A percentile compares a stretch with the other conserved stretches of the same genome.
These are phyloP conservation scores for Drosophila demipolita DNA, from an alignment of 2,888 invertebrate species.

Conservation along the genomic window DNA sequence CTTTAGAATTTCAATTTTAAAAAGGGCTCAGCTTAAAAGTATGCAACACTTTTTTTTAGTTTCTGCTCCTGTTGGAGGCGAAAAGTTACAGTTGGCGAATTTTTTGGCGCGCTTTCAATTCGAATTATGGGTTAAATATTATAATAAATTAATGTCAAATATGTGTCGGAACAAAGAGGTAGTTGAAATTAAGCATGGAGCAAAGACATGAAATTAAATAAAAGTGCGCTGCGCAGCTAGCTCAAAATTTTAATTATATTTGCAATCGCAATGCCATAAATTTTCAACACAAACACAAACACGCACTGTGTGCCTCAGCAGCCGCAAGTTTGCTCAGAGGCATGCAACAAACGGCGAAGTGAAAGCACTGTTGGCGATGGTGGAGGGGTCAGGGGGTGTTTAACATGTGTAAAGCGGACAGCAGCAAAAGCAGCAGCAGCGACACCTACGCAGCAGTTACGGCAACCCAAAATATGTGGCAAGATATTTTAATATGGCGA, in stretches of 20 bases:
- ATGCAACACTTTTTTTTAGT: conserved; percentile 9
- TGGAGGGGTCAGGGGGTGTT: background rate
- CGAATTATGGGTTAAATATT: conserved; percentile 30
- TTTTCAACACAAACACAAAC: conserved; percentile 46
- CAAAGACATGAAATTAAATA: conserved; percentile 50
- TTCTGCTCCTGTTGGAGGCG: background rate
- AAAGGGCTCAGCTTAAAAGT: background rate
- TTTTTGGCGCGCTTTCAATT: background rate
- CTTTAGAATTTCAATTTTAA: background rate
- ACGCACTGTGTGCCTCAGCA: conserved; percentile 16
- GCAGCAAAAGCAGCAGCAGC: conserved; percentile 1
- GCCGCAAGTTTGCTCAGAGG: conserved; percentile 47
- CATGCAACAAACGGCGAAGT: conserved; percentile 39
- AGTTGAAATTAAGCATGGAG: conserved; percentile 11
- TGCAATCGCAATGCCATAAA: conserved; percentile 80
- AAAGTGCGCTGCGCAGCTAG: conserved; percentile 55
- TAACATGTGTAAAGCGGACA: conserved; percentile 3
- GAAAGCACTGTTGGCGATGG: background rate
- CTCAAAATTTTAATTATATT: conserved; percentile 80
- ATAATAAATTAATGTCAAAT: conserved; percentile 57
- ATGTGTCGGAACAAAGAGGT: conserved; percentile 19
- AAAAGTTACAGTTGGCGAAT: background rate
- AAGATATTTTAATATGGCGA: conserved; percentile 77
- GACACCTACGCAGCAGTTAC: conserved; percentile 48
- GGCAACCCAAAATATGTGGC: conserved; percentile 73